phyloP scores from a whole-genome alignment of 35 echinoderm and acorn worm genomes.

The Apostichopus parvimensis region DNA sequence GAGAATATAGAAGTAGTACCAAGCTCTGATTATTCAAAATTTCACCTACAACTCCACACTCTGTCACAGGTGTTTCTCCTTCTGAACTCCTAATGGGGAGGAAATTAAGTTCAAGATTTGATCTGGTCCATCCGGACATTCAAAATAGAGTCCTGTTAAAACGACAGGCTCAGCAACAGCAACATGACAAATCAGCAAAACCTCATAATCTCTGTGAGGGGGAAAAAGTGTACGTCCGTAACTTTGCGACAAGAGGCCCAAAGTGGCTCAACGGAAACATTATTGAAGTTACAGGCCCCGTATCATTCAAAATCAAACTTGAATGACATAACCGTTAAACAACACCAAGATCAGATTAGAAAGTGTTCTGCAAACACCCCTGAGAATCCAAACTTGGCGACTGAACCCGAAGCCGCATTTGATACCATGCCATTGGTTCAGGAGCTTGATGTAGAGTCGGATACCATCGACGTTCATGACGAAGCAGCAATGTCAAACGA shows the following conservation, averaged over 20 bases:
- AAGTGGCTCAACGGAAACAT: background rate
- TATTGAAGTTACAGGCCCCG: background rate
- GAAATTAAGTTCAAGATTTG: conserved; percentile 17
- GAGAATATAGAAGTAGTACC: too few species aligned
- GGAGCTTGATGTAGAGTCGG: background rate
- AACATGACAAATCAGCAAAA: conserved; percentile 38
- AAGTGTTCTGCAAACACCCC: background rate
- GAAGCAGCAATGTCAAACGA: background rate
- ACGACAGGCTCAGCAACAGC: conserved; percentile 30
- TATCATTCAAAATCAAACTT: background rate
- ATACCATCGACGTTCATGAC: background rate
- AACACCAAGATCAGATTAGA: conserved; percentile 33
- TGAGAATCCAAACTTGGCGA: background rate
- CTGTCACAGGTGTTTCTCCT: conserved; percentile 59
- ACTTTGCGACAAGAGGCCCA: conserved; percentile 31
- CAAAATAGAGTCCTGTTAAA: conserved; percentile 18
- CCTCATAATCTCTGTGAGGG: background rate
- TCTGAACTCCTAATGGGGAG: conserved; percentile 37
- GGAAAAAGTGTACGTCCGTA: conserved; percentile 44
- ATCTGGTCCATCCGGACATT: conserved; percentile 45
- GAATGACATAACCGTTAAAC: background rate
- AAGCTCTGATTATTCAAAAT: too few species aligned
- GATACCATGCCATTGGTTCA: background rate
- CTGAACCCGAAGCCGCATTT: background rate
- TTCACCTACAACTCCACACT: conserved; percentile 36